Conservation (phyloP, 2,797 vertebrate genomes). For the Rousettus madagascariensis region DNA sequence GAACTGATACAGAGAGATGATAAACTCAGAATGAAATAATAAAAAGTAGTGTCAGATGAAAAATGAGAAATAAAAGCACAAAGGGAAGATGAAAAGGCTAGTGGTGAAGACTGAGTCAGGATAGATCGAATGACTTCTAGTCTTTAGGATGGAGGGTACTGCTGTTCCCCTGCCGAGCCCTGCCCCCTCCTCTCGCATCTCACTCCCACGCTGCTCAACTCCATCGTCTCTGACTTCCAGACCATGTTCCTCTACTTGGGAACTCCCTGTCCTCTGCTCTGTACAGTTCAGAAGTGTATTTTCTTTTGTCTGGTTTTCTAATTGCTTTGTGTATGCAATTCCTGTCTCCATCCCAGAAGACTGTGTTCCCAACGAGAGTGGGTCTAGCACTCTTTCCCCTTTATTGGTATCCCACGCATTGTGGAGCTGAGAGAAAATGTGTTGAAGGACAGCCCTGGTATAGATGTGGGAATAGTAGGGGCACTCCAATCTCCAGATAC, state of each 20-base stretch:
- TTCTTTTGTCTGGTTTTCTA: background rate
- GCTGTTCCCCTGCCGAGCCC: background rate
- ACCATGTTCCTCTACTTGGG: background rate
- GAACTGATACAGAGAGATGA: background rate
- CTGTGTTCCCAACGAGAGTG: background rate
- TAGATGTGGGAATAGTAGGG: background rate
- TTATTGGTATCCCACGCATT: background rate
- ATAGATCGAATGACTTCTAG: background rate
- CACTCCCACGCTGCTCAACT: background rate
- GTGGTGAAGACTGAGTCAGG: background rate
- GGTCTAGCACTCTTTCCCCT: background rate
- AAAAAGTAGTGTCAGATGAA: background rate
- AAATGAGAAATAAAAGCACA: background rate
- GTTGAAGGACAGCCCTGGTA: background rate
- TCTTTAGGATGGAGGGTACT: background rate
- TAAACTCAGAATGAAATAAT: background rate
- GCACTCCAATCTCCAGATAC: background rate
- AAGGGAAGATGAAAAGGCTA: background rate
- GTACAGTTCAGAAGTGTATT: background rate
- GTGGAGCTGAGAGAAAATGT: background rate
- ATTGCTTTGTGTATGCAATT: background rate
- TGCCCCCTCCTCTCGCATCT: too few relatives aligned
- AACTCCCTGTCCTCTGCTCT: background rate
- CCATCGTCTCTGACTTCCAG: background rate
- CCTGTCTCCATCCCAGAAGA: conserved; percentile 6